Conservation (phyloP, 2,113 vertebrate genomes). For the Taurulus bubalis region DNA sequence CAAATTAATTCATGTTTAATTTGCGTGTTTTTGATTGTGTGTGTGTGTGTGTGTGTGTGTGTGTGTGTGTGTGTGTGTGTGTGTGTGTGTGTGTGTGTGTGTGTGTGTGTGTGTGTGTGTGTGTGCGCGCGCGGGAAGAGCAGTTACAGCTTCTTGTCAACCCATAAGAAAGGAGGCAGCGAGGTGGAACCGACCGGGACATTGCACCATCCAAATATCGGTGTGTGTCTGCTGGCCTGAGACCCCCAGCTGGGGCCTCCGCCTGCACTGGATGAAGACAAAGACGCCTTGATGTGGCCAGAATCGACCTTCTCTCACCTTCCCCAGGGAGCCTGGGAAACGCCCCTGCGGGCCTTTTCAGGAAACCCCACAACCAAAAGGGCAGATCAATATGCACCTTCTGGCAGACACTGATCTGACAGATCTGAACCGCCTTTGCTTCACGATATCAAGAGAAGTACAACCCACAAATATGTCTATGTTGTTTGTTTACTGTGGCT, state of each 20-base stretch:
- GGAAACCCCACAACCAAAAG: slow-evolving; percentile 6
- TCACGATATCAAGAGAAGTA: background rate
- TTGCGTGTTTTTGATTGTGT: slow-evolving; percentile 14
- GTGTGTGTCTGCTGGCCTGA: slow-evolving; percentile 71
- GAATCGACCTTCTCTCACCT: slow-evolving; percentile 47
- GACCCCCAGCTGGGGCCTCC: slow-evolving; percentile 65
- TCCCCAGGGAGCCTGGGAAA: slow-evolving; percentile 34
- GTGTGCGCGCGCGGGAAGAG: slow-evolving; percentile 14
- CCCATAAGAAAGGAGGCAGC: slow-evolving; percentile 69
- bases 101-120: slow-evolving; percentile 18
- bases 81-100: slow-evolving; percentile 25
- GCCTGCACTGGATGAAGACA: slow-evolving; percentile 52
- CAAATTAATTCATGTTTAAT: slow-evolving; percentile 17
- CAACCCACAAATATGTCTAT: background rate
- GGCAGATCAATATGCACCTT: slow-evolving; percentile 60
- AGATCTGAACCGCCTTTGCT: background rate
- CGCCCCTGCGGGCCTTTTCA: background rate
- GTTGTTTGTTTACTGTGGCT: background rate
- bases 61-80: slow-evolving; percentile 18
- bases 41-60: slow-evolving; percentile 20
- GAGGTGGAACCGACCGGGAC: slow-evolving; percentile 70
- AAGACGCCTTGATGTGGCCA: slow-evolving; percentile 56
- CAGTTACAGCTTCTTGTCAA: slow-evolving; percentile 55
- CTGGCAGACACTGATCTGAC: slow-evolving; percentile 22
- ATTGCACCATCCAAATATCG: slow-evolving; percentile 68